Evolutionary conservation across 1,140 invertebrate species (phyloP), one percentile per base, ranked within the genome.

Genomic region (Homarus americanus): DNA sequence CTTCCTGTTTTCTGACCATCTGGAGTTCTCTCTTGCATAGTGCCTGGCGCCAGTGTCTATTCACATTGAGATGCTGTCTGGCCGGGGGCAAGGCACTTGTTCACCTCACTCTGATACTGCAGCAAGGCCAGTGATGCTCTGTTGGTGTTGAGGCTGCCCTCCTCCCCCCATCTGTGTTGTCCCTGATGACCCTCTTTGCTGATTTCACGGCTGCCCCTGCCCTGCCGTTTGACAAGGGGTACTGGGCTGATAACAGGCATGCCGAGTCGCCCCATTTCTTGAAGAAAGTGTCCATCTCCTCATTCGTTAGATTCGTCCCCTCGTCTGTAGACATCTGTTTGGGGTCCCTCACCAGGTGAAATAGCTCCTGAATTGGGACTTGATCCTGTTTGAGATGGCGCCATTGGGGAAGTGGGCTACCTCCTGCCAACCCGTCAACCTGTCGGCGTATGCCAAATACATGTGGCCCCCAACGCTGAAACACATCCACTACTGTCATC

Each of bases 281-380:
- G 20, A 75, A 38, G 72, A 75, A 75, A 10, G 3, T 20, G 10
- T 10, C 20, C 72, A 75, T 75, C n/a, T 75, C 72, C 3, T 75
- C 72, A 38, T 38, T 75, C 20, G 28, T 38, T 20, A 75, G 72
- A 20, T 75, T 75, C 32, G 20, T 75, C 2, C 72, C 72, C 3
- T 38, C 72, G 3, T 75, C 72, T 4, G 72, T 75, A 38, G 72
- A 75, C 20, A 75, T 4, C 40, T 75, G 72, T 20, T 75, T 34
- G 72, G 72, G 72, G 72, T 38, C 2, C 72, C 72, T 38, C 72
- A 75, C 28, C 72, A 20, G 10, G 72, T 34, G 72, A 75, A 75
- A 20, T 75, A 75, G 3, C 4, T 32, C 3, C 32, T 20, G 7
- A 75, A 34, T 24, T 32, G 72, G 28, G 12, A 15, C 72, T 32